Percentiles rank a stretch among this genome's conserved stretches.
Conservation (phyloP, 37 sponge, comb jelly and placozoan genomes). For the Ephydatia muelleri region DNA sequence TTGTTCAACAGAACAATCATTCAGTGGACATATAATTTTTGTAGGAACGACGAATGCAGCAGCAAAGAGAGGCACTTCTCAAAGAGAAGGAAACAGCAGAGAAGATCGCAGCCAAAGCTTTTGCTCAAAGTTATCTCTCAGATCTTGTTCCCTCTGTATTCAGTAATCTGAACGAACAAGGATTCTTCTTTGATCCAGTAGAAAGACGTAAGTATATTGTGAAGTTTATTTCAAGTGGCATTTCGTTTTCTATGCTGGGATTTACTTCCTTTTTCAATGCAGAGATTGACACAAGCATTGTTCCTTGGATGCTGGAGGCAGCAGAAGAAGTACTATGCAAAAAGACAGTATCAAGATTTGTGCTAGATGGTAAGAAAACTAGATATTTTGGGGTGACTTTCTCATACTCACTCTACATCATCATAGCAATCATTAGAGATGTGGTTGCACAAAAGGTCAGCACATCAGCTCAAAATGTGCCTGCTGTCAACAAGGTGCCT, state of each 20-base stretch:
- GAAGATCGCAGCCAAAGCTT: conserved; percentile 96
- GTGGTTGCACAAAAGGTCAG: conserved; percentile 41
- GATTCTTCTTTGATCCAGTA: conserved; percentile 96
- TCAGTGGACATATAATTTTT: background rate
- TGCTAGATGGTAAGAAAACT: conserved; percentile 76
- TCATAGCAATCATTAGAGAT: conserved; percentile 42
- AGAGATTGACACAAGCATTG: conserved; percentile 86
- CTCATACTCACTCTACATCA: background rate
- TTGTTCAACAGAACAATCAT: background rate
- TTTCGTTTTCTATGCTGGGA: background rate
- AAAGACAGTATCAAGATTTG: conserved; percentile 62
- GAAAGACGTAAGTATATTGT: conserved; percentile 84
- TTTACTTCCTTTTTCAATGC: conserved; percentile 4
- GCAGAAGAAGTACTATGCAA: conserved; percentile 69
- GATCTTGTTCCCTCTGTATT: conserved; percentile 98
- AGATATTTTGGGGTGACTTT: background rate
- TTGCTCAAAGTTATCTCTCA: conserved; percentile 94
- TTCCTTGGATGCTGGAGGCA: conserved; percentile 89
- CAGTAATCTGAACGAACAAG: conserved; percentile 75
- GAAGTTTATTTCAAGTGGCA: too few relatives aligned
- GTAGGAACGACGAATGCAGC: conserved; percentile 85
- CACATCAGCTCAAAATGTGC: conserved; percentile 2
- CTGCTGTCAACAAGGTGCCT: background rate
- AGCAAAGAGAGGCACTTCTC: conserved; percentile 85
- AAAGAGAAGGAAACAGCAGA: conserved; percentile 94